Percentiles rank a stretch among this genome's conserved stretches.
Conservation (phyloP, 2,888 invertebrate species). For the Cephus pygmeus region DNA sequence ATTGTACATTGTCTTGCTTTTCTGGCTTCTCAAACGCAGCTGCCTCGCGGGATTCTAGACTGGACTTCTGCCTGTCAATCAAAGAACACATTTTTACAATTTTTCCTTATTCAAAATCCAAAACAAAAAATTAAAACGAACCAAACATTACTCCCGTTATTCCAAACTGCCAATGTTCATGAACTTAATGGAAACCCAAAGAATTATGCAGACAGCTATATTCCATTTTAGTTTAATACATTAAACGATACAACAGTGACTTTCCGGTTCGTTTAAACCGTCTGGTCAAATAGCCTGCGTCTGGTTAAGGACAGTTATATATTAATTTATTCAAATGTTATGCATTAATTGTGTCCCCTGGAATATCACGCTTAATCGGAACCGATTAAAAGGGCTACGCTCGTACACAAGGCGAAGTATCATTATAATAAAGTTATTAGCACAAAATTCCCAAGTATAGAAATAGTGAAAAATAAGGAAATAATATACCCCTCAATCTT, state of each 20-base stretch:
- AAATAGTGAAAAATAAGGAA: background rate
- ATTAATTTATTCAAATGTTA: background rate
- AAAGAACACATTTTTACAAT: background rate
- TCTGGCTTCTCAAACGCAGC: background rate
- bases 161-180: background rate
- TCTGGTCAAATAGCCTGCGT: background rate
- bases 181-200: background rate
- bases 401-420: background rate
- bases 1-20: conserved; percentile 55
- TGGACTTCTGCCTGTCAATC: background rate
- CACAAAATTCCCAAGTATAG: background rate
- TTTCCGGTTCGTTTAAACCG: background rate
- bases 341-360: background rate
- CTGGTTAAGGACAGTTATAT: background rate
- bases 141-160: background rate
- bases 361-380: background rate
- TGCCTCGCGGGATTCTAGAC: background rate
- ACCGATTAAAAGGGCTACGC: background rate
- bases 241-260: background rate
- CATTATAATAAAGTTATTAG: background rate
- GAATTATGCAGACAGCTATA: background rate
- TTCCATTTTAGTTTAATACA: background rate
- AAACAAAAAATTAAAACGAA: background rate
- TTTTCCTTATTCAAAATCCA: background rate
- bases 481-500: background rate